A percentile compares a stretch with the other conserved stretches of the same genome.
These are phyloP conservation scores for Xiphydria camelus DNA, from an alignment of 2,888 invertebrate species.

Conservation along the genomic window DNA sequence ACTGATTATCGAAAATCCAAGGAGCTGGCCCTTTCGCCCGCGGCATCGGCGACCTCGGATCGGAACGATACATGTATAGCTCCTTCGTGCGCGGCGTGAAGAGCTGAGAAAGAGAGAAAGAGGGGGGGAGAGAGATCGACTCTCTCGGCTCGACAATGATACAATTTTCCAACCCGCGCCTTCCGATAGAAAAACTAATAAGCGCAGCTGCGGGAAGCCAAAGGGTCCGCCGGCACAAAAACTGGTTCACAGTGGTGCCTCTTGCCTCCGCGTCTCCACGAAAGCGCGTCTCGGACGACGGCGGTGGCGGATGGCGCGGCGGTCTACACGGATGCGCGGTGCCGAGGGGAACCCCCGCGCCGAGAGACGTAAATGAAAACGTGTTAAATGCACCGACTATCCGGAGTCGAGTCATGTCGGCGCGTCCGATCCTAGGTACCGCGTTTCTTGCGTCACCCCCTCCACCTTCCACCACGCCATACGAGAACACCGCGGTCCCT, in stretches of 20 bases:
- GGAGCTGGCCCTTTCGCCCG: no score
- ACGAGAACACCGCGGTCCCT: not conserved
- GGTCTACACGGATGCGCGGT: no score
- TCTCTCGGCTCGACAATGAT: constrained; percentile 5
- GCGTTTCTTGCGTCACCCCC: not conserved
- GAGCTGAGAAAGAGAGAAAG: no score
- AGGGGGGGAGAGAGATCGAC: not conserved
- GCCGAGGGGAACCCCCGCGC: constrained; percentile 3
- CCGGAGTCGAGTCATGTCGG: constrained; percentile 4
- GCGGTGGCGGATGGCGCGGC: no score
- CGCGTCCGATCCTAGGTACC: constrained; percentile 3
- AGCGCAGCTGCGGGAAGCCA: constrained; percentile 14
- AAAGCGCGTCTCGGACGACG: no score
- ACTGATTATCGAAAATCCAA: no score
- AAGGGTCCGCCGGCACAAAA: constrained; percentile 15
- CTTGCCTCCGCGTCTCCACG: not conserved
- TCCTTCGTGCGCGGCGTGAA: no score
- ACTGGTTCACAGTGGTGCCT: constrained; percentile 13
- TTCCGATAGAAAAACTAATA: constrained; percentile 18
- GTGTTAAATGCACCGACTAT: constrained; percentile 11
- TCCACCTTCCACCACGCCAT: not conserved
- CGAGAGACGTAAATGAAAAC: constrained; percentile 14
- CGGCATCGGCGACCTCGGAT: no score
- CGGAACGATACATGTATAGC: no score
- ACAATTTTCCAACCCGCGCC: constrained; percentile 15